These are phyloP conservation scores for Bolinopsis microptera DNA, from an alignment of 37 sponge, comb jelly and placozoan genomes.

Conservation along the genomic window DNA sequence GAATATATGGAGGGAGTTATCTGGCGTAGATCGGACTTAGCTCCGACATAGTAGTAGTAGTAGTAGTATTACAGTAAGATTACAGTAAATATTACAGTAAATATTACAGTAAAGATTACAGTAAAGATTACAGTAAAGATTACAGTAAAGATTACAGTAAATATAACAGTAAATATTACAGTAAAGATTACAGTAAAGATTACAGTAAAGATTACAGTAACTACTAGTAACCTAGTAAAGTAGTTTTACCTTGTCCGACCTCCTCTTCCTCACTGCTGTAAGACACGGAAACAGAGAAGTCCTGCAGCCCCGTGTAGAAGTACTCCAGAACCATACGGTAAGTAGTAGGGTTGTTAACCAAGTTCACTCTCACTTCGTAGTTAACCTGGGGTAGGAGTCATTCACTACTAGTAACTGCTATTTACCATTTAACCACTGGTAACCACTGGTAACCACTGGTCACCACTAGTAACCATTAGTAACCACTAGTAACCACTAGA, in stretches of 20 bases:
- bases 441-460: not conserved
- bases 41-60: too few relatives aligned
- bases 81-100: too few relatives aligned
- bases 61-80: too few relatives aligned
- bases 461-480: not conserved
- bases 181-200: too few relatives aligned
- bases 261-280: not conserved
- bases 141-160: too few relatives aligned
- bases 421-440: not conserved
- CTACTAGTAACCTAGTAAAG: too few relatives aligned
- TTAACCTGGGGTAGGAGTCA: not conserved
- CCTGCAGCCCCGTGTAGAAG: slow-evolving; percentile 45
- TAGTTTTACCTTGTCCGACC: not conserved
- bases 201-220: too few relatives aligned
- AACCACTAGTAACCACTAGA: not conserved
- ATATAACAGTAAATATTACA: too few relatives aligned
- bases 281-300: not conserved
- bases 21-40: too few relatives aligned
- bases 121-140: too few relatives aligned
- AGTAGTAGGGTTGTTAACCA: not conserved
- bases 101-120: too few relatives aligned
- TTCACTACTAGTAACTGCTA: not conserved
- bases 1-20: too few relatives aligned
- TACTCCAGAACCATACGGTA: slow-evolving; percentile 54
- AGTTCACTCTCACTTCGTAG: not conserved